Conservation (phyloP, 2,113 vertebrate species). For the Sylvilagus bachmani region DNA sequence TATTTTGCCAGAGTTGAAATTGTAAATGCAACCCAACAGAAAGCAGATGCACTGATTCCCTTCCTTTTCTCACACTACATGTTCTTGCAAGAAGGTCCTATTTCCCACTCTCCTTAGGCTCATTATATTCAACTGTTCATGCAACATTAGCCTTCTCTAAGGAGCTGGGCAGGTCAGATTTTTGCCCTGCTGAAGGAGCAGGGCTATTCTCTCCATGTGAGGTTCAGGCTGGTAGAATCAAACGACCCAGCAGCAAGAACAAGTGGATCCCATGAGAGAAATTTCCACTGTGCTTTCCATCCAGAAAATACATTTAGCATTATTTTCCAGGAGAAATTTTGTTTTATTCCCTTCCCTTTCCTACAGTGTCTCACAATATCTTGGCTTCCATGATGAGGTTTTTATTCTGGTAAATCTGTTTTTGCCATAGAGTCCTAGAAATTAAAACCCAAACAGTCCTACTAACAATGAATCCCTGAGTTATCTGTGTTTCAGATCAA, state of each 20-base stretch:
- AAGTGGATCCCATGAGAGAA: neutral
- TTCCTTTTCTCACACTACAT: neutral
- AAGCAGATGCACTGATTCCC: neutral
- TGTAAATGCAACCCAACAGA: neutral
- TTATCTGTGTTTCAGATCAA: neutral
- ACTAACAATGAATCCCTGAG: too few species aligned
- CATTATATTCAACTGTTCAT: neutral
- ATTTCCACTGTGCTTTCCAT: neutral
- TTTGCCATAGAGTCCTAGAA: neutral
- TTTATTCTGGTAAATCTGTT: neutral
- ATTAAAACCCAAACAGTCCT: neutral
- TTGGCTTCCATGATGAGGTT: neutral
- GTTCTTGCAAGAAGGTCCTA: neutral
- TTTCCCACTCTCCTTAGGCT: too few species aligned
- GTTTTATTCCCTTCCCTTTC: neutral
- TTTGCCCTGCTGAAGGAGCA: fast-evolving
- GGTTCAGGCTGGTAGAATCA: neutral
- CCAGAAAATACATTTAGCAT: neutral
- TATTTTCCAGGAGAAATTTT: slow-evolving; percentile 35
- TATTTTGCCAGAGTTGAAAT: neutral
- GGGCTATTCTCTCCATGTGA: neutral
- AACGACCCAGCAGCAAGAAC: neutral
- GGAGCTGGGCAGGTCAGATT: neutral
- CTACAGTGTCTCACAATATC: neutral
- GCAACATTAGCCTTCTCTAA: neutral